These are phyloP conservation scores for Leptura quadrifasciata DNA, from an alignment of 2,888 invertebrate species.

Conservation along the genomic window DNA sequence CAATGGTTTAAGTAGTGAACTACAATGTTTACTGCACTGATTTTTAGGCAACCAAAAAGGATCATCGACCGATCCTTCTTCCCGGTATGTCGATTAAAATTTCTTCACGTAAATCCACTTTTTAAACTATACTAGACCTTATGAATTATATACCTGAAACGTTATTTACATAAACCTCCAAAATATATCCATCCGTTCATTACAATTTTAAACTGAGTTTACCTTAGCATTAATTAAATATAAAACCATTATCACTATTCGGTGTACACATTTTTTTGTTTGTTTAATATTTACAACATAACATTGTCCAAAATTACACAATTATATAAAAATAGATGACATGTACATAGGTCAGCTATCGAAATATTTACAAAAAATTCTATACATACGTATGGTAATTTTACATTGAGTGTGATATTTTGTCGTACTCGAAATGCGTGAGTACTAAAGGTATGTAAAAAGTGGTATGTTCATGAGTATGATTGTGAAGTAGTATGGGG, in stretches of 20 bases:
- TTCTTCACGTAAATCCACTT: too few species aligned
- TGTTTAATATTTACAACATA: background rate
- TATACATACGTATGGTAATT: conserved; percentile 3
- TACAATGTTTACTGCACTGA: too few species aligned
- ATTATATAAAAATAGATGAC: background rate
- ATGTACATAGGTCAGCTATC: background rate
- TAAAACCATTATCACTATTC: background rate
- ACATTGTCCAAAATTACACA: background rate
- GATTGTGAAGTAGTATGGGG: background rate
- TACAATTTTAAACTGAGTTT: too few species aligned
- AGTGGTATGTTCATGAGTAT: conserved; percentile 14
- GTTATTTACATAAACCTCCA: too few species aligned
- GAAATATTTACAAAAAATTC: background rate
- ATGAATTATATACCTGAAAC: too few species aligned
- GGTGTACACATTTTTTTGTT: background rate
- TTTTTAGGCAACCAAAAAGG: too few species aligned
- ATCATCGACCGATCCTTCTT: too few species aligned
- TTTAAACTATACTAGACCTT: too few species aligned
- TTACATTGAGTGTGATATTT: background rate
- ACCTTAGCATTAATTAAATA: background rate
- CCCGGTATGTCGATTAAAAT: too few species aligned
- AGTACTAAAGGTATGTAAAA: conserved; percentile 5
- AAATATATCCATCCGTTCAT: too few species aligned
- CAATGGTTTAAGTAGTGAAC: too few species aligned
- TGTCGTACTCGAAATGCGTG: background rate